A percentile compares a stretch with the other conserved stretches of the same genome.
Evolutionary conservation across 2,888 invertebrate genomes (phyloP).

Genomic region (Pachymerium ferrugineum): DNA sequence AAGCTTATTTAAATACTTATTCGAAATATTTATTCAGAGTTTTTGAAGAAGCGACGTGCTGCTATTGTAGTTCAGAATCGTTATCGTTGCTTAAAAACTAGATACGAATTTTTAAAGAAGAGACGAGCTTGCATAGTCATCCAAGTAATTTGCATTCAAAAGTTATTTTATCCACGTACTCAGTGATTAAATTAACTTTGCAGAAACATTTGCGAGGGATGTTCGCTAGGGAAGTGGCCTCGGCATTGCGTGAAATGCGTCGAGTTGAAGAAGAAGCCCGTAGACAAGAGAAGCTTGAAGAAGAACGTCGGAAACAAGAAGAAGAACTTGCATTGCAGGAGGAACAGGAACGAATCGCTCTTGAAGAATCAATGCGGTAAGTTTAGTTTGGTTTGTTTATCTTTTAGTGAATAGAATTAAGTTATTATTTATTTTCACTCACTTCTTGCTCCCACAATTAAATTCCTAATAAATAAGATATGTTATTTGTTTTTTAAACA

Average conservation of each 20-base stretch:
- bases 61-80: slow-evolving; percentile 73
- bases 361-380: slow-evolving; percentile 62
- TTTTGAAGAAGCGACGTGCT: slow-evolving; percentile 60
- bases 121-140: slow-evolving; percentile 79
- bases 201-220: slow-evolving; percentile 70
- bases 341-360: slow-evolving; percentile 52
- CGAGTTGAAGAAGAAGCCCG: slow-evolving; percentile 44
- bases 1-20: neutral
- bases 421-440: neutral
- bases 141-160: slow-evolving; percentile 52
- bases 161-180: neutral
- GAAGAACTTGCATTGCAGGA: slow-evolving; percentile 39
- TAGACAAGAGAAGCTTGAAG: slow-evolving; percentile 40
- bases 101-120: slow-evolving; percentile 71
- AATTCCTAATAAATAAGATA: neutral
- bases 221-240: slow-evolving; percentile 79
- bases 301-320: slow-evolving; percentile 39
- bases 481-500: slow-evolving; percentile 20
- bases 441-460: neutral
- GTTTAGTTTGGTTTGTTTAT: slow-evolving; percentile 37
- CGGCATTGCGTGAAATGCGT: slow-evolving; percentile 72
- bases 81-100: slow-evolving; percentile 75
- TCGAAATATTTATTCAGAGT: slow-evolving; percentile 52
- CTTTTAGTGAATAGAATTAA: slow-evolving; percentile 34
- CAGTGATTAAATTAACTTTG: neutral